Percentiles rank a stretch among this genome's conserved stretches.
phyloP scores from a whole-genome alignment of 2,797 vertebrate genomes.

The Dryobates pubescens region DNA sequence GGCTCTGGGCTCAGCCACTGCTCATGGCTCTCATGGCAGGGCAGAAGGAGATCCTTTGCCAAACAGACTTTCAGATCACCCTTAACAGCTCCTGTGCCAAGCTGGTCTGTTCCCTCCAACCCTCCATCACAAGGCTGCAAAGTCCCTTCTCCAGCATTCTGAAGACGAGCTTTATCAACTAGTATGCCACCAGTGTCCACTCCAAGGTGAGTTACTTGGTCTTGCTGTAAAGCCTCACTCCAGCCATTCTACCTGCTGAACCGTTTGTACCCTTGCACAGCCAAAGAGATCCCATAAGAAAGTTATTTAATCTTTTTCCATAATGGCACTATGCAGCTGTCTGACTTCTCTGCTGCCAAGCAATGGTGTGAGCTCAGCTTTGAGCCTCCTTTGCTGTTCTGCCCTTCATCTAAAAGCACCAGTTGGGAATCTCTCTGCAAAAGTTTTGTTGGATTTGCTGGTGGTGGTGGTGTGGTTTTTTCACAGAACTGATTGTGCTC shows the following conservation, averaged over 20 bases:
- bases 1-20: background rate
- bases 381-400: background rate
- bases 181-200: background rate
- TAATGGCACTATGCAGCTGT: background rate
- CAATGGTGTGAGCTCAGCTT: conserved; percentile 1
- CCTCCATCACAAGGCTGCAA: background rate
- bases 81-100: background rate
- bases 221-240: background rate
- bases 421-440: background rate
- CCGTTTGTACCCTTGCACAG: background rate
- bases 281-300: background rate
- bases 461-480: background rate
- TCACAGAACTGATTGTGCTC: background rate
- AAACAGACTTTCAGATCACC: background rate
- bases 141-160: background rate
- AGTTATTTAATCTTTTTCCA: background rate
- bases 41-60: background rate
- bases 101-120: background rate
- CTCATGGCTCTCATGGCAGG: background rate
- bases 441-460: background rate
- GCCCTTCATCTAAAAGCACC: background rate
- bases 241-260: background rate
- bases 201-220: background rate
- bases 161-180: background rate
- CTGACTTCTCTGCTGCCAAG: conserved; percentile 14